Percentiles rank a stretch among this genome's conserved stretches.
Conservation (phyloP, 1,140 invertebrate species). For the Drosophila watanabei region DNA sequence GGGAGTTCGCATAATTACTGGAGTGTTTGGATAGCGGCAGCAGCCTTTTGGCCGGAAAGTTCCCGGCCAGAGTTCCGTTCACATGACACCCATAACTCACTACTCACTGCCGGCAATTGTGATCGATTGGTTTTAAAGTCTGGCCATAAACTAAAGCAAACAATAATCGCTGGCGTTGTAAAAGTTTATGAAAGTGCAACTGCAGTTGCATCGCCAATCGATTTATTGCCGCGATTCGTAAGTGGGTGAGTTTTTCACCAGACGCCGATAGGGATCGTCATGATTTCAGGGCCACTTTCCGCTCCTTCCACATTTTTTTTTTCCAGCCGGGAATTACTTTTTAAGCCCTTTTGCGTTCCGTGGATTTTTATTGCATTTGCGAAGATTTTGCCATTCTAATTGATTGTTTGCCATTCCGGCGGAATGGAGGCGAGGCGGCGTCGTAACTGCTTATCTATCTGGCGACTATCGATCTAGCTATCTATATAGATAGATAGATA, state of each 20-base stretch:
- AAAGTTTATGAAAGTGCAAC: slow-evolving; percentile 59
- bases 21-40: slow-evolving; percentile 39
- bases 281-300: slow-evolving; percentile 56
- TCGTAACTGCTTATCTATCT: slow-evolving; percentile 63
- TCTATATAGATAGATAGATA: slow-evolving; percentile 40
- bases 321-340: slow-evolving; percentile 74
- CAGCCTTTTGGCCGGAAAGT: slow-evolving; percentile 12
- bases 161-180: slow-evolving; percentile 75
- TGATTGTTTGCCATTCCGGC: slow-evolving; percentile 72
- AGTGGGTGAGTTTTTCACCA: slow-evolving; percentile 42
- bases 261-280: slow-evolving; percentile 34
- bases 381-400: slow-evolving; percentile 82
- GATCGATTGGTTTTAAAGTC: slow-evolving; percentile 82
- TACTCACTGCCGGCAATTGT: slow-evolving; percentile 29
- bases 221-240: slow-evolving; percentile 63
- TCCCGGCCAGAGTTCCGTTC: slow-evolving; percentile 19
- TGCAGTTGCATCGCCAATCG: slow-evolving; percentile 68
- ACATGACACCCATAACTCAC: slow-evolving; percentile 32
- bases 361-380: slow-evolving; percentile 77
- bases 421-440: slow-evolving; percentile 29
- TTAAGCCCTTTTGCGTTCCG: slow-evolving; percentile 76
- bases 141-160: slow-evolving; percentile 72
- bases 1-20: slow-evolving; percentile 56
- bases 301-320: slow-evolving; percentile 42
- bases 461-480: slow-evolving; percentile 54